Evolutionary conservation across 2,797 vertebrate species (phyloP).

Genomic region (Odontamblyopus lacepedii): DNA sequence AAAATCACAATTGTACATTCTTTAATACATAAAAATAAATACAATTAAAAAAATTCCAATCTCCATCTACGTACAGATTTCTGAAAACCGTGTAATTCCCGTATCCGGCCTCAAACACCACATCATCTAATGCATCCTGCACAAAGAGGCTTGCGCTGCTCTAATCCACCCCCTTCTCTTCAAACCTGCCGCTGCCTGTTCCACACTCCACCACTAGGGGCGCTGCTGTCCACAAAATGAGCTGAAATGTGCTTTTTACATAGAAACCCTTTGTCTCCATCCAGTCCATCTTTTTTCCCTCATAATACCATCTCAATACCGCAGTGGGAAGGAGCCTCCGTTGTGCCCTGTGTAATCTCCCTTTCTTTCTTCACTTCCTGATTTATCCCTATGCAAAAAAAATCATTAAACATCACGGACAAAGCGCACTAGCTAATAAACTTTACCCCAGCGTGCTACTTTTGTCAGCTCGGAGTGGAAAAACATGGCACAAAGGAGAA

Average conservation of each 20-base stretch:
- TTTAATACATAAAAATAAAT: too few species aligned
- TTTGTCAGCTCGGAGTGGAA: conserved; percentile 77
- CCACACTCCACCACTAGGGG: conserved; percentile 59
- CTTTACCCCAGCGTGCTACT: conserved; percentile 36
- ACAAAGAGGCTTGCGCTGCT: conserved; percentile 15
- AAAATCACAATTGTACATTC: too few species aligned
- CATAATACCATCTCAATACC: conserved; percentile 83
- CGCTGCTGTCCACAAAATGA: conserved; percentile 57
- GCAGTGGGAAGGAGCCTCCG: conserved; percentile 84
- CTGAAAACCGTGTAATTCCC: neutral
- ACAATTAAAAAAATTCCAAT: too few species aligned
- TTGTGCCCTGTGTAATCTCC: neutral
- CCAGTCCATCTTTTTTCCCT: conserved; percentile 47
- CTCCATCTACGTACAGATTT: neutral
- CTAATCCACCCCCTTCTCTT: conserved; percentile 19
- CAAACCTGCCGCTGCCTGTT: conserved; percentile 20
- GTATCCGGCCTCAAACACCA: neutral
- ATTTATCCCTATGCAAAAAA: conserved; percentile 3
- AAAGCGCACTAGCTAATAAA: neutral
- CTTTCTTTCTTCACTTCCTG: neutral
- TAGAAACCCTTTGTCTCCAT: conserved; percentile 36
- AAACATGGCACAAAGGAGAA: conserved; percentile 64
- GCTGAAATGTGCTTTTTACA: conserved; percentile 4
- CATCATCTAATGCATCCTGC: neutral
- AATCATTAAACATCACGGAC: neutral